Evolutionary conservation across 2,797 vertebrate genomes (phyloP), one percentile per base, ranked within the genome.

Genomic region (Gadopsis marmoratus): DNA sequence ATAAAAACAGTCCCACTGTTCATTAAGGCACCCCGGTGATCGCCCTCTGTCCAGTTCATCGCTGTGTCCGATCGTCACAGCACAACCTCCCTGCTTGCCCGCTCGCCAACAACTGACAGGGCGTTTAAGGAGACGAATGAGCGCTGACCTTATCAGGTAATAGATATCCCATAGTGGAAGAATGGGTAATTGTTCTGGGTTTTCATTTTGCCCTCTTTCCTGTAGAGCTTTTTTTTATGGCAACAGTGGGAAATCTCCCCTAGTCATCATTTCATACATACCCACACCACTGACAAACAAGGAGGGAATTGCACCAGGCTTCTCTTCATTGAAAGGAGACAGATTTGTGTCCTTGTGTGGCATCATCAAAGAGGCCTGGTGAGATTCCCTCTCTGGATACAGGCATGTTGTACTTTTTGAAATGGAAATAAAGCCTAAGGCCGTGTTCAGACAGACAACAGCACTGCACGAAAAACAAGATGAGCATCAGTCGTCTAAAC

Each of bases 81-180:
- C 68, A 65, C 78, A 76, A 80, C 76, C 79, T 81, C 75, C 63
- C 58, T 43, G 85, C 74, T 80, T 12, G 58, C 85, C 84, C 43
- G 82, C 73, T 80, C 17, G 55, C 85, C 85, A 83, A 63, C 82
- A 79, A 62, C 83, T 84, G 82, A 86, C 69, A 64, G 81, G 59
- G 53, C 73, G 72, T 90, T 90, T 91, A 92, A 91, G 77, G 88
- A 93, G 88, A 92, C 73, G 35, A 91, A 93, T 89, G 90, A 84
- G 71, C 33, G 1, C 80, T 68, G 78, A 87, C 87, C 83, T 86
- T 88, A 93, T 93, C 89, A 82, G 81, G 84, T 86, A 89, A 92
- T 89, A 91, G 88, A 91, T 90, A 76, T 83, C 86, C 79, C 65
- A 61, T 48, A 69, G 83, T 73, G 71, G 76, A 80, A 78, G 81